These are phyloP conservation scores for Heliconius melpomene DNA, from an alignment of 1,140 invertebrate species.

Conservation along the genomic window DNA sequence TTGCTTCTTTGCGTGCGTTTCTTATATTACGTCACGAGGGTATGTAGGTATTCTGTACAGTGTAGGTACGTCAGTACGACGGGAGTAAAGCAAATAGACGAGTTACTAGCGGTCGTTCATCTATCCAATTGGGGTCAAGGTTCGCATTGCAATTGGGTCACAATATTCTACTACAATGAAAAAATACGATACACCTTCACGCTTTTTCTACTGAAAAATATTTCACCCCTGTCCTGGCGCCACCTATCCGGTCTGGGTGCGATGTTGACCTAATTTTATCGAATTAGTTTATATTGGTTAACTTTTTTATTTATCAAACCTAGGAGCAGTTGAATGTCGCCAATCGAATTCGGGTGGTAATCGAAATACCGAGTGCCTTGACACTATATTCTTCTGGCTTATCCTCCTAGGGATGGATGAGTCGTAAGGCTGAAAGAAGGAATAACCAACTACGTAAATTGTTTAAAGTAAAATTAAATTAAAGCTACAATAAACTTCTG, in stretches of 20 bases:
- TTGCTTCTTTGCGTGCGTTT: too few relatives aligned
- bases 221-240: background rate
- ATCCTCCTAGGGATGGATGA: too few relatives aligned
- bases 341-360: too few relatives aligned
- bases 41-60: background rate
- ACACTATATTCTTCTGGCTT: too few relatives aligned
- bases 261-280: slow-evolving; percentile 2
- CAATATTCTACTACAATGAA: slow-evolving; percentile 12
- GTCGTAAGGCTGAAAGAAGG: background rate
- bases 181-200: slow-evolving; percentile 2
- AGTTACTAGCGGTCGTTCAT: background rate
- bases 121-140: slow-evolving; percentile 13
- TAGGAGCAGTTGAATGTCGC: too few relatives aligned
- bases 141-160: background rate
- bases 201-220: background rate
- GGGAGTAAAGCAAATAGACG: background rate
- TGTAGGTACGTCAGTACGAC: background rate
- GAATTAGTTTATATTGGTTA: background rate
- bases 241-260: background rate
- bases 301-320: background rate
- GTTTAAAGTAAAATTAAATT: background rate
- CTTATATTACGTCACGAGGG: background rate
- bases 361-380: too few relatives aligned
- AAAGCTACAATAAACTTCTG: too few relatives aligned
- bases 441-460: background rate